Base-by-base conservation (phyloP, 2,888 invertebrate species). In the Drosophila neonasuta region DNA sequence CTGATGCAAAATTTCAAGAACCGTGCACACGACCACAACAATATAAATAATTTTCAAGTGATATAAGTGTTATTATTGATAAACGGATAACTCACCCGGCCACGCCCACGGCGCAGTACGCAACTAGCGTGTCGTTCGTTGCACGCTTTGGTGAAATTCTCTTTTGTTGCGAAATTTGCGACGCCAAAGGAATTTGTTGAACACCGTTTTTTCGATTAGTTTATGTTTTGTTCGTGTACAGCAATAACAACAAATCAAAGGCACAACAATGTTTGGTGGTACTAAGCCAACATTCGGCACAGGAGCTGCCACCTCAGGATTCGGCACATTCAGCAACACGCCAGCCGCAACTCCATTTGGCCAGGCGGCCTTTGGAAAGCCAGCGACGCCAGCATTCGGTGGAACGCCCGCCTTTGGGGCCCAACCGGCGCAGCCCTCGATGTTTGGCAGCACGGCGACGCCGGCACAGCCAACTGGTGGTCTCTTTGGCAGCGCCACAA, bases 351-450 rank as follows among this genome's bases (percentile, higher is more conserved):
- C 91, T 46, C 91, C 91, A 2, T 92, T 92, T 78, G 91, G 91
- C 0, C 92, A 92, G 67, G 89, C 92, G 1, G 91, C 93, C 1
- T 93, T 93, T 88, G 92, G 93, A 1, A 93, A 90, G 79, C 92
- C 94, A 3, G 92, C 93, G 0, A 93, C 93, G 1, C 92, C 93
- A 0, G 93, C 93, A 54, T 95, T 95, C 65, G 95, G 95, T 32
- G 93, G 93, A 2, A 92, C 95, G 5, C 93, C 95, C 0, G 93
- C 95, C 0, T 96, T 96, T 90, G 96, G 96, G 0, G 77, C 86
- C 2, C 91, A 88, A 62, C 90, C 88, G 61, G 89, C 91, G 48
- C 90, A 92, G 34, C 80, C 86, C 0, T 92, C 93, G 11, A 89
- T 94, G 58, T 94, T 94, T 89, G 93, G 93, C 48, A 90, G 92